A percentile compares a stretch with the other conserved stretches of the same genome.
Evolutionary conservation across 2,888 invertebrate genomes (phyloP).

Genomic region (Alloscopus bannaensis): DNA sequence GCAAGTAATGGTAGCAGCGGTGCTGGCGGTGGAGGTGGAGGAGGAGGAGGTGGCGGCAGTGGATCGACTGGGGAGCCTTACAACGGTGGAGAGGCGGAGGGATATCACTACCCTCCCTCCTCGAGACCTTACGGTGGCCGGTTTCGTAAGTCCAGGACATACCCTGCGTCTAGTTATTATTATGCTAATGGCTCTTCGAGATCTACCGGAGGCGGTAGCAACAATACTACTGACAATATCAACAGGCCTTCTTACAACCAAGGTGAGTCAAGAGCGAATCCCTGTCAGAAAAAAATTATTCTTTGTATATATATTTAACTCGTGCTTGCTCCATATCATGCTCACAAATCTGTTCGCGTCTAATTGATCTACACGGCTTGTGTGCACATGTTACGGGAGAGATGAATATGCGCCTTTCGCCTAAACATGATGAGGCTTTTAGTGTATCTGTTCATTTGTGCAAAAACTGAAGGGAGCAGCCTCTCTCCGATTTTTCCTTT

Average conservation of each 20-base stretch:
- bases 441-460: no score
- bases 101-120: conserved; percentile 55
- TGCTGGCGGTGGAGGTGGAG: conserved; percentile 30
- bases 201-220: conserved; percentile 59
- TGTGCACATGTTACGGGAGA: no score
- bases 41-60: conserved; percentile 18
- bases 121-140: conserved; percentile 68
- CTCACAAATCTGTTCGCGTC: no score
- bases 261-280: conserved; percentile 62
- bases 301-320: no score
- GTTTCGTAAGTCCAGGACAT: conserved; percentile 71
- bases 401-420: no score
- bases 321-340: no score
- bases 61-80: conserved; percentile 55
- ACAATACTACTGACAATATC: conserved; percentile 68
- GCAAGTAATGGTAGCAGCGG: conserved; percentile 44
- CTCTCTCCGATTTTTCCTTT: no score
- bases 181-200: conserved; percentile 69
- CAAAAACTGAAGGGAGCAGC: no score
- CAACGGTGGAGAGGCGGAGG: conserved; percentile 53
- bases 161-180: conserved; percentile 71
- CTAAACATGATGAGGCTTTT: no score
- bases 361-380: no score
- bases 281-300: no score
- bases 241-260: conserved; percentile 73